Conservation (phyloP, 2,797 vertebrate genomes). For the Hapalemur alaotrensis region DNA sequence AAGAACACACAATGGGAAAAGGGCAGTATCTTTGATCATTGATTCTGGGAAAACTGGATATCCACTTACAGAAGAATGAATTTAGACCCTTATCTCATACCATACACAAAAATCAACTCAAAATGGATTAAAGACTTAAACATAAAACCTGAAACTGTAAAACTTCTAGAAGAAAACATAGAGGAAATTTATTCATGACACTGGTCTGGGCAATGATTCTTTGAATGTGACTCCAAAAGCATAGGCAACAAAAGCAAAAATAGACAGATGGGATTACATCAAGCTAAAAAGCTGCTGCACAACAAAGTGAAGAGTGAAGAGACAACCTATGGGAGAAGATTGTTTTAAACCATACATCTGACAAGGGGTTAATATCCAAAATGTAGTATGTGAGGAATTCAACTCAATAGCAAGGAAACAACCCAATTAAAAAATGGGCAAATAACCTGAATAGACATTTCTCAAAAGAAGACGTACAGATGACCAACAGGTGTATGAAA, state of each 20-base stretch:
- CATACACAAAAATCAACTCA: too few species aligned
- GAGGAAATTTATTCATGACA: background rate
- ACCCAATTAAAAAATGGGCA: background rate
- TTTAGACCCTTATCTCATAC: too few species aligned
- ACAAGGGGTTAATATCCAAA: background rate
- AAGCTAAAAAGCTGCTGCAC: background rate
- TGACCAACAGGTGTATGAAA: background rate
- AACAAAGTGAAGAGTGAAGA: background rate
- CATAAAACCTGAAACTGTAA: too few species aligned
- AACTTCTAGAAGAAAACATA: background rate
- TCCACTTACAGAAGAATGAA: too few species aligned
- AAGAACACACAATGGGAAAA: background rate
- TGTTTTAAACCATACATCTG: background rate
- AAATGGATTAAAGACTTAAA: too few species aligned
- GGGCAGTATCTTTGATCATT: background rate
- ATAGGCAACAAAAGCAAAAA: background rate
- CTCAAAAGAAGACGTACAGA: background rate
- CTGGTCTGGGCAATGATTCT: background rate
- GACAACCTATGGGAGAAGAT: background rate
- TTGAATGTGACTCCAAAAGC: background rate
- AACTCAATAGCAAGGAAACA: background rate
- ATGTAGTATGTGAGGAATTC: background rate
- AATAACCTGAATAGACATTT: background rate
- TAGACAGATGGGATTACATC: background rate
- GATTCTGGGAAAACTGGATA: background rate